Evolutionary conservation across 2,888 invertebrate species (phyloP).

Genomic region (Opisthograptis luteolata): DNA sequence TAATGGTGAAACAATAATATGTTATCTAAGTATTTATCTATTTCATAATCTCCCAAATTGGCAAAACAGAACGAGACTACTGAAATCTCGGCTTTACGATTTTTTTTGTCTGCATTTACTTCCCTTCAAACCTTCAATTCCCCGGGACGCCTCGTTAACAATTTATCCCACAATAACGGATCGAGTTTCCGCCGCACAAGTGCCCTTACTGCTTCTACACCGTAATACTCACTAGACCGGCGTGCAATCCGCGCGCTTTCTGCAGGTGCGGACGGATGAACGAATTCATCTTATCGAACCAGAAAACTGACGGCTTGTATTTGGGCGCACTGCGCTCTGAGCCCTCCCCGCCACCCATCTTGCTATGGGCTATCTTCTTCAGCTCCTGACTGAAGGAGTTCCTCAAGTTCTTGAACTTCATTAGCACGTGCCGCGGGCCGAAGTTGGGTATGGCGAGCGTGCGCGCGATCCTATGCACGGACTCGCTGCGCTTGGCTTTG

Average conservation of each 20-base stretch:
- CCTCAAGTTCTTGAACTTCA: slow-evolving; percentile 65
- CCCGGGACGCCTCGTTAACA: too few species aligned
- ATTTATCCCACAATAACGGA: too few species aligned
- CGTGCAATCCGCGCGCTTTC: slow-evolving; percentile 14
- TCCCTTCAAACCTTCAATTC: too few species aligned
- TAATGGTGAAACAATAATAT: too few species aligned
- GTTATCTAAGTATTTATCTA: too few species aligned
- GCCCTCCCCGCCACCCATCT: slow-evolving; percentile 18
- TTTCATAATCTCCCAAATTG: too few species aligned
- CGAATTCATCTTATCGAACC: slow-evolving; percentile 57
- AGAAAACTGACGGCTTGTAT: slow-evolving; percentile 55
- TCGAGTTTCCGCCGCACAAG: too few species aligned
- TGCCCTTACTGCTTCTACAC: not conserved
- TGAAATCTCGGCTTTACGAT: too few species aligned
- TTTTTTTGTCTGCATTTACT: too few species aligned
- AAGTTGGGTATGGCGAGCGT: slow-evolving; percentile 55
- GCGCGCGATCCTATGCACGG: slow-evolving; percentile 52
- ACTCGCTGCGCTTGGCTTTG: slow-evolving; percentile 37
- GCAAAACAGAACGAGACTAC: too few species aligned
- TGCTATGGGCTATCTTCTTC: slow-evolving; percentile 50
- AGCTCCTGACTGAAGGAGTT: slow-evolving; percentile 65
- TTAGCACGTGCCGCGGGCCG: slow-evolving; percentile 51
- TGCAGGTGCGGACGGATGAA: slow-evolving; percentile 56
- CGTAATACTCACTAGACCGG: not conserved
- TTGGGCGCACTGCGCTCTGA: too few species aligned